Evolutionary conservation across 2,888 invertebrate genomes (phyloP), one percentile per base, ranked within the genome.

Genomic region (Ophioninae sp.): DNA sequence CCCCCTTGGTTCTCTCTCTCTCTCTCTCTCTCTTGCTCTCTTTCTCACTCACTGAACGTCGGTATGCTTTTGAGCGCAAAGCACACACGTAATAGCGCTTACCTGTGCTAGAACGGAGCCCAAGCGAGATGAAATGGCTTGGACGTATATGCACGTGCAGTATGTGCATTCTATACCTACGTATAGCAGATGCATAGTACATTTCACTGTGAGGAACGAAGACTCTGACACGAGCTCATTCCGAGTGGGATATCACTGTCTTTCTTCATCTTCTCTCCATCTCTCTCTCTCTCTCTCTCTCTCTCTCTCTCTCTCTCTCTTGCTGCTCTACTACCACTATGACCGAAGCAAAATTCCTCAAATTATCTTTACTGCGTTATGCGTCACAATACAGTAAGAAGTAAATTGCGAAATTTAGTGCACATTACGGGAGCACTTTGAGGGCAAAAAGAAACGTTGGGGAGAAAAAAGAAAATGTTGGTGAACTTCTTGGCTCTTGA

Each of bases 271-370:
- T 69, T 30, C 30, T 69, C 57, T 69, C 17, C 13, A 44, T 44
- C 44, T n/a, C 30, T 50, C 21, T 21, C 10, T 59, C 57, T 59
- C 57, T 20, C 20, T 59, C 57, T 59, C 20, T 20, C 57, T 59
- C 59, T 0, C 21, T 20, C 59, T 8, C 20, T 21, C 7, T 20
- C 59, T 59, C 59, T 59, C 59, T 20, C 57, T 20, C 64, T 64
- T n/a, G 6, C 17, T 44, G 6, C 10, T 3, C 41, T 13, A 17
- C 76, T 21, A 77, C 67, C 72, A 81, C 30, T 77, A 39, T n/a
- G 23, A 67, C 65, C 23, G 50, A 68, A 68, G 68, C 68, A 74
- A 70, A 67, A 75, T 59, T 65, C 77, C 72, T 82, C 77, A 68
- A 78, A 78, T 82, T 74, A 82, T 82, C 73, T 68, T 73, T 39